Conservation (phyloP, 2,888 invertebrate species). For the Sarcophaga carnaria region DNA sequence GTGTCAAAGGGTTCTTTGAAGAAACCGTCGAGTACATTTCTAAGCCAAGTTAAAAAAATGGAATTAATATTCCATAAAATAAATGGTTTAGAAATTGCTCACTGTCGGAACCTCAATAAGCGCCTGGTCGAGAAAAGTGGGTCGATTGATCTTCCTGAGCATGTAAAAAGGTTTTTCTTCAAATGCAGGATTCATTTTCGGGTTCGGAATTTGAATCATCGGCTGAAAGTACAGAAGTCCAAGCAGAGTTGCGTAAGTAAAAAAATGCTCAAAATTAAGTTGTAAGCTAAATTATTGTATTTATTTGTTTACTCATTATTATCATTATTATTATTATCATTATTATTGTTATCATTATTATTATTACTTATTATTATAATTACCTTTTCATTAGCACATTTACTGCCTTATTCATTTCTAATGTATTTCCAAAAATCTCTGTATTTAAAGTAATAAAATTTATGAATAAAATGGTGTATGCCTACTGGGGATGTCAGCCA, state of each 20-base stretch:
- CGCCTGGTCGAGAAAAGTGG: not conserved
- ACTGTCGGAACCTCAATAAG: not conserved
- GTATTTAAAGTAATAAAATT: too few species aligned
- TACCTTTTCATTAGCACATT: too few species aligned
- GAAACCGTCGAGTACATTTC: not conserved
- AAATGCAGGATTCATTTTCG: constrained; percentile 33
- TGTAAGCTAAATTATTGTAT: not conserved
- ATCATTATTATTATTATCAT: too few species aligned
- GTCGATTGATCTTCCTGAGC: not conserved
- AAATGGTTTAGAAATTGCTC: not conserved
- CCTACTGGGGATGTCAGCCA: constrained; percentile 47
- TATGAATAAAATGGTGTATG: not conserved
- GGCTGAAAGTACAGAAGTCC: constrained; percentile 1
- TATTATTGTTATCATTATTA: too few species aligned
- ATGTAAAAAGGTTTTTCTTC: not conserved
- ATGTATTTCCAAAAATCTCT: too few species aligned
- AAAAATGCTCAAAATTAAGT: not conserved
- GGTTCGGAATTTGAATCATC: not conserved
- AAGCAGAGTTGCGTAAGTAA: constrained; percentile 4
- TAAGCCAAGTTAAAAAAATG: not conserved
- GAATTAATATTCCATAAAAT: constrained; percentile 9
- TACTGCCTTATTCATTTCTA: too few species aligned
- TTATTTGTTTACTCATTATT: too few species aligned
- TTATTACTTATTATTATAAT: too few species aligned
- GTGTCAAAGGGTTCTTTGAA: constrained; percentile 11